phyloP scores from a whole-genome alignment of 30 jellyfish, hydroid and myxozoan genomes.

The Aurelia sp. region DNA sequence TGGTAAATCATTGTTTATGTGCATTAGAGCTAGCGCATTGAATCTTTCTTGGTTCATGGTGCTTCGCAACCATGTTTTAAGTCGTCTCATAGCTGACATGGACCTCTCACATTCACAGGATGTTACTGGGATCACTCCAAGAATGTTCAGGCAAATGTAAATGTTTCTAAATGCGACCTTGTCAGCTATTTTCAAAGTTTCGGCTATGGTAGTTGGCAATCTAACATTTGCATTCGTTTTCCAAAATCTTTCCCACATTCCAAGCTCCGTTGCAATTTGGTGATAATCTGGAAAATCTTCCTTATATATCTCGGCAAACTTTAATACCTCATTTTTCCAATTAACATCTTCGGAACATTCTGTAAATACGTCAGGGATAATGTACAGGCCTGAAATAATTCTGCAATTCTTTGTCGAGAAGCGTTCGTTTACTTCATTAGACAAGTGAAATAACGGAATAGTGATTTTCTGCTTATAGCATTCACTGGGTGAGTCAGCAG shows the following conservation, averaged over 20 bases:
- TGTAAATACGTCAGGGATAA: slow-evolving; percentile 16
- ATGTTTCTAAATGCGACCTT: slow-evolving; percentile 62
- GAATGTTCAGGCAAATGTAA: slow-evolving; percentile 38
- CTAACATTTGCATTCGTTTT: not conserved
- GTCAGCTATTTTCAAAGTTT: slow-evolving; percentile 27
- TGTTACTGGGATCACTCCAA: slow-evolving; percentile 72
- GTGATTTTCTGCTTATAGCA: slow-evolving; percentile 32
- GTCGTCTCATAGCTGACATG: slow-evolving; percentile 48
- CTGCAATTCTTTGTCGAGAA: not conserved
- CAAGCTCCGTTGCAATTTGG: slow-evolving; percentile 16
- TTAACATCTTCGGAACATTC: not conserved
- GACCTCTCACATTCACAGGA: slow-evolving; percentile 77
- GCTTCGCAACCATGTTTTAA: slow-evolving; percentile 57
- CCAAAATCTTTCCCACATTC: slow-evolving; percentile 46
- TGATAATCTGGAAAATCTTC: slow-evolving; percentile 16
- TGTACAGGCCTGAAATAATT: slow-evolving; percentile 23
- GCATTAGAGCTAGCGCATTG: slow-evolving; percentile 18
- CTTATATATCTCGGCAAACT: slow-evolving; percentile 10
- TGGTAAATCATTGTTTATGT: not conserved
- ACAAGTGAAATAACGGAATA: slow-evolving; percentile 30
- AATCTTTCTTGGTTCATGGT: slow-evolving; percentile 47
- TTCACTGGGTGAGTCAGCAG: slow-evolving; percentile 16
- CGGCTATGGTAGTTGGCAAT: slow-evolving; percentile 37
- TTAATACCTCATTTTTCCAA: slow-evolving; percentile 27
- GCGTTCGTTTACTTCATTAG: slow-evolving; percentile 36